These are phyloP conservation scores for Koerneria pararmatus DNA, from an alignment of 2,888 invertebrate genomes.

Conservation along the genomic window DNA sequence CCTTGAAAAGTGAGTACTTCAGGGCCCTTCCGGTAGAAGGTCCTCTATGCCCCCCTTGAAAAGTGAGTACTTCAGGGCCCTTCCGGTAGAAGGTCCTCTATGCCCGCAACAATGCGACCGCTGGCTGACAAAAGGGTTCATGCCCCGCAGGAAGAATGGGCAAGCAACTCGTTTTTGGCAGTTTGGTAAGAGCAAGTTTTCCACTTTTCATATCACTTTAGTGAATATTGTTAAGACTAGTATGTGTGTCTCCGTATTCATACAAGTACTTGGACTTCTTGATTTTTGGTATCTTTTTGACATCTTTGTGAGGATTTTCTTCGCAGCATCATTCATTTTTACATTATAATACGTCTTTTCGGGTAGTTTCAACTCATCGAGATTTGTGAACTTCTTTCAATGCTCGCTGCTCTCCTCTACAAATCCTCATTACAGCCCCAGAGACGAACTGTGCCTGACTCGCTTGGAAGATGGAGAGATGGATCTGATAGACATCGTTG, in stretches of 20 bases:
- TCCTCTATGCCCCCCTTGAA: neutral
- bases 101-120: conserved; percentile 33
- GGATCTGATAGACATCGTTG: conserved; percentile 42
- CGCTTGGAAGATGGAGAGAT: conserved; percentile 35
- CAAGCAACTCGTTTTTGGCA: conserved; percentile 7
- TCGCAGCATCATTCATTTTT: neutral
- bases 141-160: conserved; percentile 33
- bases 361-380: too few species aligned
- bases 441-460: conserved; percentile 38
- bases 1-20: neutral
- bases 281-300: too few species aligned
- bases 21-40: neutral
- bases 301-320: neutral
- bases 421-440: conserved; percentile 32
- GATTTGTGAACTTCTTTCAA: too few species aligned
- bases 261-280: too few species aligned
- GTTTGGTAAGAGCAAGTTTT: too few species aligned
- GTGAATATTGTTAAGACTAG: too few species aligned
- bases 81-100: conserved; percentile 31
- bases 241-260: too few species aligned
- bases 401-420: too few species aligned
- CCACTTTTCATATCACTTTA: too few species aligned
- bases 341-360: too few species aligned
- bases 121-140: conserved; percentile 35
- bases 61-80: conserved; percentile 27